Evolutionary conservation across 2,113 vertebrate genomes (phyloP).

Genomic region (Tupaia tana): DNA sequence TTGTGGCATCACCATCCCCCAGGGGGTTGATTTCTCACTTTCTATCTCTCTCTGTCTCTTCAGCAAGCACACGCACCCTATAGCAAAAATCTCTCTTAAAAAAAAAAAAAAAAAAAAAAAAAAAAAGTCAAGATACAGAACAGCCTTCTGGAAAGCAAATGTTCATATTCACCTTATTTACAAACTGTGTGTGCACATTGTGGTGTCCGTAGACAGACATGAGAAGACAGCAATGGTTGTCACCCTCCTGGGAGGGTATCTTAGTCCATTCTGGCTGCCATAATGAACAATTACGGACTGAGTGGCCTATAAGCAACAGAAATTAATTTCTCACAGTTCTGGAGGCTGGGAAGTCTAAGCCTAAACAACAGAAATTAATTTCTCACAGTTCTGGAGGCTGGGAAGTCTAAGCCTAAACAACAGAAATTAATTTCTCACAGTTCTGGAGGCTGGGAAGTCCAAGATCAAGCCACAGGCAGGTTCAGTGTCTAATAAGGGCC

Average conservation of each 20-base stretch:
- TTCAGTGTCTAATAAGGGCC: neutral
- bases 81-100: too few relatives aligned
- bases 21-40: too few relatives aligned
- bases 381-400: too few relatives aligned
- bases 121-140: neutral
- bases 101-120: neutral
- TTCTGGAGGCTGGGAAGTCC: neutral
- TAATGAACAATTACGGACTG: neutral
- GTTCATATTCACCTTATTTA: neutral
- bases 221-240: rapidly evolving
- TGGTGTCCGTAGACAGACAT: rapidly evolving
- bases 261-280: neutral
- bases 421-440: neutral
- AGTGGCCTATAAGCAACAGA: neutral
- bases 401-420: too few relatives aligned
- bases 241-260: neutral
- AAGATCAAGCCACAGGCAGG: neutral
- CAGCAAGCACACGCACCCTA: too few relatives aligned
- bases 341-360: neutral
- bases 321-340: neutral
- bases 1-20: too few relatives aligned
- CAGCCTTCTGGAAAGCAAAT: rapidly evolving
- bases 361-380: too few relatives aligned
- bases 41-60: too few relatives aligned
- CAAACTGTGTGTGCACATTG: too few relatives aligned